Conservation (phyloP, 2,113 vertebrate genomes). For the Pteronura brasiliensis region DNA sequence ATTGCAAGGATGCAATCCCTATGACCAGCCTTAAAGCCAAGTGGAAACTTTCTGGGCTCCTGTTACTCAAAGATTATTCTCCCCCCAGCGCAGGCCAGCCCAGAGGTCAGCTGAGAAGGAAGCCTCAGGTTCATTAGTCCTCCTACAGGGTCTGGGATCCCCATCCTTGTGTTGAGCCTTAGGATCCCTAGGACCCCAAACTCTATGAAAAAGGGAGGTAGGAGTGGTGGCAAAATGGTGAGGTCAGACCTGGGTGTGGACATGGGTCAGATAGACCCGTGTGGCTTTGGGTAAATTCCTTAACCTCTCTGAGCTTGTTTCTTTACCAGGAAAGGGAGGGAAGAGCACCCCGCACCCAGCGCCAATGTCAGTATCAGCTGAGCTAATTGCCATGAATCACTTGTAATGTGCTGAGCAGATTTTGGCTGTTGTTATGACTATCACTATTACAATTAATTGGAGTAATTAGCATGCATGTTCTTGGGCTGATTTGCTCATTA, state of each 20-base stretch:
- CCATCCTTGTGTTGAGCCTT: neutral
- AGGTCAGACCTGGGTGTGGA: neutral
- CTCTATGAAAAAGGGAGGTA: neutral
- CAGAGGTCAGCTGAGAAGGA: neutral
- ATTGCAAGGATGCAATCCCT: neutral
- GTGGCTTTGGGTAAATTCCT: neutral
- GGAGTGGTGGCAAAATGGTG: neutral
- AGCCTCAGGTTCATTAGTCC: neutral
- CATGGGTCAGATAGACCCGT: neutral
- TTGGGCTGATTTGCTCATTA: slow-evolving; percentile 28
- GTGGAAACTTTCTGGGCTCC: neutral
- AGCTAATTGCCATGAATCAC: neutral
- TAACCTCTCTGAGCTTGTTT: neutral
- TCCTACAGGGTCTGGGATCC: neutral
- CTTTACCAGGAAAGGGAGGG: neutral
- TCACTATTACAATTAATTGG: slow-evolving; percentile 35
- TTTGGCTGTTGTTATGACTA: neutral
- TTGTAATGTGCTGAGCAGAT: neutral
- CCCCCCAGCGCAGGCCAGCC: neutral
- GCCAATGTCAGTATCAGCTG: neutral
- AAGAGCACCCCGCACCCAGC: neutral
- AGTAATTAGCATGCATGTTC: slow-evolving; percentile 51
- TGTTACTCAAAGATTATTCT: rapidly evolving
- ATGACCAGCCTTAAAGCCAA: neutral
- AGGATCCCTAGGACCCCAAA: neutral